These are phyloP conservation scores for Aplocera efformata DNA, from an alignment of 2,888 invertebrate species.

Conservation along the genomic window DNA sequence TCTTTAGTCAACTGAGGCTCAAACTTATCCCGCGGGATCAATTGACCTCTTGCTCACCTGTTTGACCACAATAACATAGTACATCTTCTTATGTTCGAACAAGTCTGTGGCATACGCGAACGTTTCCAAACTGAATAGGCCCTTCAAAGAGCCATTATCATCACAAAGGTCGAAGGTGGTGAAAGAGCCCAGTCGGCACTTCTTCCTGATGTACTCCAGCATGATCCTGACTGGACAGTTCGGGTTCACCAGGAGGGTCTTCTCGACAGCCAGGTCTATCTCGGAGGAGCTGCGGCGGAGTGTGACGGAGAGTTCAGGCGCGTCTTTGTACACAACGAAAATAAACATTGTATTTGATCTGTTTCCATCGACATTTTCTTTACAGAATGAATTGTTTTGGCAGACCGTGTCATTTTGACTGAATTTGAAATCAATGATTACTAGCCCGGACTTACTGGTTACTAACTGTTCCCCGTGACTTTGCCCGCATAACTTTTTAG, in stretches of 20 bases:
- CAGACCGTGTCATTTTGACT: no score
- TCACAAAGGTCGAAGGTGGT: constrained; percentile 64
- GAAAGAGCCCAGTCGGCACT: constrained; percentile 53
- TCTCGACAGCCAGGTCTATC: constrained; percentile 49
- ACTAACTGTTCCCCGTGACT: no score
- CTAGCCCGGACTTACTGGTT: no score
- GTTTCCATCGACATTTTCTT: no score
- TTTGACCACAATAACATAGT: constrained; percentile 59
- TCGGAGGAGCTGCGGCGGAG: constrained; percentile 8
- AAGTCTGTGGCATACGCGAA: constrained; percentile 50
- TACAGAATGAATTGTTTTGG: no score
- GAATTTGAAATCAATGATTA: no score
- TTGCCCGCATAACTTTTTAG: no score
- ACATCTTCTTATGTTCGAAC: constrained; percentile 58
- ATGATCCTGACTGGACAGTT: constrained; percentile 60
- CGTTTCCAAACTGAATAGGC: constrained; percentile 51
- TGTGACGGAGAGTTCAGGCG: constrained; percentile 41
- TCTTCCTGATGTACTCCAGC: constrained; percentile 66
- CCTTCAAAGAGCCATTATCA: constrained; percentile 45
- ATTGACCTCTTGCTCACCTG: constrained; percentile 43
- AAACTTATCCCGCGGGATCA: no score
- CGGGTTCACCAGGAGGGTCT: constrained; percentile 60
- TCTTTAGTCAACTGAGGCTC: no score
- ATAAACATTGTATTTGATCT: constrained; percentile 51
- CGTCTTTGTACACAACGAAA: constrained; percentile 53